Conservation (phyloP, 1,140 invertebrate species). For the Leptopilina boulardi region DNA sequence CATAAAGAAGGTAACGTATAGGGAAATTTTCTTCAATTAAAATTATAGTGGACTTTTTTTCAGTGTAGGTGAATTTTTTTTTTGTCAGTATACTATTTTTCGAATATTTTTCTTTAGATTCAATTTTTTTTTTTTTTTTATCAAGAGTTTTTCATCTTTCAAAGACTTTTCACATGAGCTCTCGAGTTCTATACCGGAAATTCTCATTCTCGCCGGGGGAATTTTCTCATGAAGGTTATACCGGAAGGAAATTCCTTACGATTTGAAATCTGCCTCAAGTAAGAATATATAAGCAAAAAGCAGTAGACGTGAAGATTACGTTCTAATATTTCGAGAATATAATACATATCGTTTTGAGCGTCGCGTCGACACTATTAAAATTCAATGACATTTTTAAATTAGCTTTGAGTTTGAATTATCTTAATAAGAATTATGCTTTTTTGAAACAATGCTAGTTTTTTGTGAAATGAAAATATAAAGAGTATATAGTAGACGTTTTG, state of each 20-base stretch:
- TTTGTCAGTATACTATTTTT: no score
- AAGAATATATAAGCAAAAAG: constrained; percentile 10
- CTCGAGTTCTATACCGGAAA: not conserved
- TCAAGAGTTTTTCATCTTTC: not conserved
- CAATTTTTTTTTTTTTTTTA: no score
- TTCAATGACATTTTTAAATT: constrained; percentile 60
- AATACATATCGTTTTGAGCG: not conserved
- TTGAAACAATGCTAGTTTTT: constrained; percentile 57
- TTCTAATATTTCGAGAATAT: not conserved
- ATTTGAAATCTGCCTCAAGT: constrained; percentile 24
- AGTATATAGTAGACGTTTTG: not conserved
- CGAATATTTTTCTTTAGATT: no score
- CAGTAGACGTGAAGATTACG: constrained; percentile 12
- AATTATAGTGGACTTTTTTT: no score
- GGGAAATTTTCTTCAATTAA: no score
- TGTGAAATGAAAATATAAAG: constrained; percentile 50
- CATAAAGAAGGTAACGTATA: no score
- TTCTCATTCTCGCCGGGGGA: constrained; percentile 21
- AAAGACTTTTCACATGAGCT: not conserved
- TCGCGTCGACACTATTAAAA: constrained; percentile 49
- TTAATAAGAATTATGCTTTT: constrained; percentile 62
- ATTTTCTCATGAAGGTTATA: constrained; percentile 21
- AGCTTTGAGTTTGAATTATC: constrained; percentile 57
- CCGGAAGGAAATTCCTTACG: constrained; percentile 7
- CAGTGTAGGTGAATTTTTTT: no score